Conservation (phyloP, 1,140 invertebrate genomes). For the Glossosoma conforme region DNA sequence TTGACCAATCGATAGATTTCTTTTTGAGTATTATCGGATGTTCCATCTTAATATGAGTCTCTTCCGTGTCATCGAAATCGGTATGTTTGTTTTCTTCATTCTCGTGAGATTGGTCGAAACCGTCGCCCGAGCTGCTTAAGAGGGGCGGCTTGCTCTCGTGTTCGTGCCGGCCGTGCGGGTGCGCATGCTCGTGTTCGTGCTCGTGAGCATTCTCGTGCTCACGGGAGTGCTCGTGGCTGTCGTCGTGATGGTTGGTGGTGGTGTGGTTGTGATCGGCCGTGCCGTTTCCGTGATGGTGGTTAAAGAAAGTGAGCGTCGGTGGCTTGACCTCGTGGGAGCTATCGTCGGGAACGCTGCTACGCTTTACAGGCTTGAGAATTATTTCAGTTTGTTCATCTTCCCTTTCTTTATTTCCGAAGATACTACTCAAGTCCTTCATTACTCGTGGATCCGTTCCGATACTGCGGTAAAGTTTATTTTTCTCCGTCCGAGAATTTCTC, state of each 20-base stretch:
- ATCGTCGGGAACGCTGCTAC: slow-evolving; percentile 40
- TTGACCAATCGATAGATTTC: slow-evolving; percentile 78
- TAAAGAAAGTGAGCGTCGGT: slow-evolving; percentile 34
- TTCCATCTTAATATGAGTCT: slow-evolving; percentile 38
- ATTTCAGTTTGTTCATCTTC: slow-evolving; percentile 36
- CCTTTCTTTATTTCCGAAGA: slow-evolving; percentile 44
- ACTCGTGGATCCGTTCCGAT: slow-evolving; percentile 49
- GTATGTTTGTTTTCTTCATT: slow-evolving; percentile 35
- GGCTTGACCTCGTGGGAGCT: slow-evolving; percentile 40
- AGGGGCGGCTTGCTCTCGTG: slow-evolving; percentile 28
- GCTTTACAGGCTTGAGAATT: slow-evolving; percentile 45
- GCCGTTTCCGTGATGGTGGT: slow-evolving; percentile 35
- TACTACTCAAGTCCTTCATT: slow-evolving; percentile 51
- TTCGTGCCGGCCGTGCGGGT: slow-evolving; percentile 34
- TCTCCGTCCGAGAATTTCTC: slow-evolving; percentile 32
- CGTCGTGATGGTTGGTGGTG: slow-evolving; percentile 33
- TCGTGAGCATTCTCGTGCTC: slow-evolving; percentile 37
- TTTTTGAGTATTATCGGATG: slow-evolving; percentile 59
- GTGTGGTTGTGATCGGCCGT: slow-evolving; percentile 35
- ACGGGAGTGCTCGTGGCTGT: slow-evolving; percentile 38
- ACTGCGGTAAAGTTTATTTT: slow-evolving; percentile 38
- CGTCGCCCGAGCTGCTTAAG: slow-evolving; percentile 37
- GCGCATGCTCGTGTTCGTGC: slow-evolving; percentile 31
- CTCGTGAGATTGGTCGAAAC: slow-evolving; percentile 37
- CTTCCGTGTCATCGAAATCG: slow-evolving; percentile 48